These are phyloP conservation scores for Xiphophorus couchianus DNA, from an alignment of 2,113 vertebrate species.

Conservation along the genomic window DNA sequence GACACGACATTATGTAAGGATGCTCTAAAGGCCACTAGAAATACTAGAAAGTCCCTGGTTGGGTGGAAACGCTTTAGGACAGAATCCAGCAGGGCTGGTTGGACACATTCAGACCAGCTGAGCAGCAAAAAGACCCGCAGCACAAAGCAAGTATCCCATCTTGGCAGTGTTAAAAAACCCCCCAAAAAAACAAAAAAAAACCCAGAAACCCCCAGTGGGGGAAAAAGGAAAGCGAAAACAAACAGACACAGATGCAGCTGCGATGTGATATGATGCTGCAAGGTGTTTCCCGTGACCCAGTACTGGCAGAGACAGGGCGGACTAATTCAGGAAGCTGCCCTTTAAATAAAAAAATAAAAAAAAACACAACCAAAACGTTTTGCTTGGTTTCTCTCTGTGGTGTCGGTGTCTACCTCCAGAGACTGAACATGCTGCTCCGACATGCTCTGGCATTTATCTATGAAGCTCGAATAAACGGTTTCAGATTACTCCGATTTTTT, in stretches of 20 bases:
- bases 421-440: background rate
- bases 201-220: constrained; percentile 23
- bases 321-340: background rate
- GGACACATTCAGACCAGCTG: constrained; percentile 3
- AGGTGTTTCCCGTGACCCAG: background rate
- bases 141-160: constrained; percentile 7
- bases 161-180: background rate
- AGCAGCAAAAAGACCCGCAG: constrained; percentile 4
- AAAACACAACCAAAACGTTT: background rate
- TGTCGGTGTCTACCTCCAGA: background rate
- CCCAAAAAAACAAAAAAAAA: too few relatives aligned
- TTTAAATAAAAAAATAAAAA: too few relatives aligned
- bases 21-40: constrained; percentile 12
- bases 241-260: constrained; percentile 54
- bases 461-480: background rate
- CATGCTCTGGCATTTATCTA: background rate
- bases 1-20: background rate
- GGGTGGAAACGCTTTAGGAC: background rate
- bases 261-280: constrained; percentile 13
- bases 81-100: background rate
- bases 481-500: background rate
- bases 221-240: constrained; percentile 3
- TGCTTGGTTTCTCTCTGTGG: background rate
- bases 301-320: background rate
- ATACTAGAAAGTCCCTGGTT: constrained; percentile 2